Evolutionary conservation across 2,888 invertebrate genomes (phyloP), one percentile per base, ranked within the genome.

Genomic region (Eristalis arbustorum): DNA sequence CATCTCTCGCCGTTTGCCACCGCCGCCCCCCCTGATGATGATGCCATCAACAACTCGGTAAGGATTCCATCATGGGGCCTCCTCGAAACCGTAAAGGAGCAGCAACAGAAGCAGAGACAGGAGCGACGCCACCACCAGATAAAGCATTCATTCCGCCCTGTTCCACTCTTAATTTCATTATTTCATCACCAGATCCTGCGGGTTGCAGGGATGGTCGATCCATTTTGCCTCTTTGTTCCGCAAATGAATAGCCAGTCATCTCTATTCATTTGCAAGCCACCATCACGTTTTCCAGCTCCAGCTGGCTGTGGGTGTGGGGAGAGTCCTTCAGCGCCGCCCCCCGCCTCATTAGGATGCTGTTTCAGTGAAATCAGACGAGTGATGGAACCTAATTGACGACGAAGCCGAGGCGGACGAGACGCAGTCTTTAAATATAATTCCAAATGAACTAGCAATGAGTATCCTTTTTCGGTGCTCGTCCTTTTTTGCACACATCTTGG

Each of bases 341-440:
- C 25, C 14, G 3, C 66, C 62, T 42, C 75, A 25, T 59, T 49
- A 23, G 69, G 63, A 49, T 67, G 61, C 56, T 72, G 62, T 74
- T 83, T 69, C 28, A 63, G 28, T 10, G 49, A n/a, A 34, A 62
- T 42, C 28, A 34, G 57, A 14, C 62, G 49, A 67, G 75, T 72
- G 63, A 63, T 72, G 81, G 81, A 77, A 81, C 73, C 73, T 85
- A 85, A 85, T 85, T 85, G 85, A 81, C 76, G 85, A 81, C 76
- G 85, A 40, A 63, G 23, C 76, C 71, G 64, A n/a, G n/a, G n/a
- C n/a, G 71, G 68, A 80, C 56, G 62, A 59, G 14, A 74, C 31
- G 66, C 11, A 85, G 66, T 56, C 77, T 78, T 61, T 74, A 71
- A 74, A 68, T 67, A 76, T 73, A 81, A 81, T 68, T 84, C 63